Base-by-base conservation (phyloP, 1,140 invertebrate genomes). In the Neotoxoptera formosana region DNA sequence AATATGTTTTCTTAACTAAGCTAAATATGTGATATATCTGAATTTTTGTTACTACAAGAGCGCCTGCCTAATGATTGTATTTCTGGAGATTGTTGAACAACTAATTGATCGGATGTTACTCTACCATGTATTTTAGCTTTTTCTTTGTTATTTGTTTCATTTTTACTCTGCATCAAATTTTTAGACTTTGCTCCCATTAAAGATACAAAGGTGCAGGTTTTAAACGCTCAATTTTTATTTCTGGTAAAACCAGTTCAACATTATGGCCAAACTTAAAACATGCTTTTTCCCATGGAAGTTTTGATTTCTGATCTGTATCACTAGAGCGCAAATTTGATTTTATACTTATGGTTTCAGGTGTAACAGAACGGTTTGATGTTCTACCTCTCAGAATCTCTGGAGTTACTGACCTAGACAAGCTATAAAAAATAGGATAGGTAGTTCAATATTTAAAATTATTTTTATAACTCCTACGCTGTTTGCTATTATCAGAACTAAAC, bases 321-420 rank as follows among this genome's bases (percentile, higher is more conserved):
- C 48, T 47, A 36, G 91, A 93, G 1, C 91, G 76, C 8, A 93
- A 83, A 2, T 93, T 93, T 45, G 91, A 93, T 93, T 93, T 93
- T 86, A 81, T 93, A 86, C 8, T 86, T 2, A 17, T 53, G 45
- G 14, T 56, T 84, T 93, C 81, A 23, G 81, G 81, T 53, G 48
- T 86, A 83, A 86, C 23, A 41, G 81, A 92, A 53, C 48, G 41
- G 21, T 48, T 84, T 25, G n/a, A 51, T 9, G 76, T 41, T 51
- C n/a, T 93, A 53, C 81, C 30, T 86, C 34, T 84, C 0, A 86
- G 9, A 51, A 51, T 84, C 20, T 93, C 91, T 84, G 91, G 91
- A 93, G 91, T 93, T 41, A 93, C 47, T 45, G 91, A 93, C 9
- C 91, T 84, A 84, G 91, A 86, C 0, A 81, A 93, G 7, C 91